These are phyloP conservation scores for Agriotes lineatus DNA, from an alignment of 2,888 invertebrate genomes.

Conservation along the genomic window DNA sequence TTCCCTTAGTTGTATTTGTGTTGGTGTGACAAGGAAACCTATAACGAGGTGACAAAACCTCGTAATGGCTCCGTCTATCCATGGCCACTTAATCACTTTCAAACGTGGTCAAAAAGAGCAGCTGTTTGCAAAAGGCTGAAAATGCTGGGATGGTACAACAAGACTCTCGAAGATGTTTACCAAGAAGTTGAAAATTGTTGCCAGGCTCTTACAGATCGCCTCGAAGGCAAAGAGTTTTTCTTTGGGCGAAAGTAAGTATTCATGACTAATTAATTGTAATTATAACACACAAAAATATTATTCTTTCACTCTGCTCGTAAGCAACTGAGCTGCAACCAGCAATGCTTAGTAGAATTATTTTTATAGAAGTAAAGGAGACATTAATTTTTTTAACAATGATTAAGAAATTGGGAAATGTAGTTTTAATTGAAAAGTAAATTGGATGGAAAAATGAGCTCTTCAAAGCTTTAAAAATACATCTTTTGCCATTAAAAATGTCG, in stretches of 20 bases:
- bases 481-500: too few species aligned
- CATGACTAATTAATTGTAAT: too few species aligned
- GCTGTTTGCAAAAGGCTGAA: constrained; percentile 79
- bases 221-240: constrained; percentile 86
- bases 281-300: too few species aligned
- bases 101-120: constrained; percentile 82
- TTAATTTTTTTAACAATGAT: too few species aligned
- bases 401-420: too few species aligned
- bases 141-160: constrained; percentile 86
- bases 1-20: constrained; percentile 82
- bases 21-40: constrained; percentile 86
- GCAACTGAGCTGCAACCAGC: too few species aligned
- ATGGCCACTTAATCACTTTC: constrained; percentile 89
- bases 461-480: too few species aligned
- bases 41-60: constrained; percentile 83
- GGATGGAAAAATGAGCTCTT: too few species aligned
- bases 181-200: constrained; percentile 88
- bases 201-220: constrained; percentile 84
- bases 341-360: too few species aligned
- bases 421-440: too few species aligned
- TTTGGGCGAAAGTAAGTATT: constrained; percentile 83
- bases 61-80: constrained; percentile 92
- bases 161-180: constrained; percentile 82
- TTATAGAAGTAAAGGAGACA: too few species aligned
- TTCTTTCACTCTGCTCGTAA: too few species aligned